Evolutionary conservation across 2,888 invertebrate species (phyloP).

Genomic region (Platycheirus rosarum): DNA sequence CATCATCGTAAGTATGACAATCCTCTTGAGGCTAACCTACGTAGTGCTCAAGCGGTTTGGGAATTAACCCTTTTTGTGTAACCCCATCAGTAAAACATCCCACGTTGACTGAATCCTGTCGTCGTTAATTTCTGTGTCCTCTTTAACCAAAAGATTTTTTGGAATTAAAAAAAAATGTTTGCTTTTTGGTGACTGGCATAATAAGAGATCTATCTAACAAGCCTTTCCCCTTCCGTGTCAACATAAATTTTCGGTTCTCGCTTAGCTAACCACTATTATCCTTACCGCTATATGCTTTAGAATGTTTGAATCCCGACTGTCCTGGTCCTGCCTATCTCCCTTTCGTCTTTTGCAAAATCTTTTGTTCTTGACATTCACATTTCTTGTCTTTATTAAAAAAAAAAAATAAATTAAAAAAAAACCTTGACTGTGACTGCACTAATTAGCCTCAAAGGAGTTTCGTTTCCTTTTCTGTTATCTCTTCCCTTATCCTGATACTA

Average conservation of each 20-base stretch:
- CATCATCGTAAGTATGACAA: slow-evolving; percentile 62
- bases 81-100: slow-evolving; percentile 37
- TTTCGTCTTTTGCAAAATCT: slow-evolving; percentile 64
- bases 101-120: slow-evolving; percentile 70
- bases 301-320: slow-evolving; percentile 49
- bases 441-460: slow-evolving; percentile 81
- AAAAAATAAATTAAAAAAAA: slow-evolving; percentile 69
- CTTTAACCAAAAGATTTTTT: slow-evolving; percentile 24
- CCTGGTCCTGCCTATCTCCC: slow-evolving; percentile 47
- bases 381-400: slow-evolving; percentile 70
- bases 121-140: slow-evolving; percentile 59
- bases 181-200: slow-evolving; percentile 40
- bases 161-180: slow-evolving; percentile 1
- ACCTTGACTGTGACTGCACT: slow-evolving; percentile 82
- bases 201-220: slow-evolving; percentile 60
- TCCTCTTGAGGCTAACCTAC: slow-evolving; percentile 37
- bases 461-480: slow-evolving; percentile 45
- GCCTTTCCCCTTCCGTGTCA: slow-evolving; percentile 13
- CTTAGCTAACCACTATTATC: slow-evolving; percentile 61
- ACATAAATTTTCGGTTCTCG: slow-evolving; percentile 19
- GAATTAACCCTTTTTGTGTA: slow-evolving; percentile 67
- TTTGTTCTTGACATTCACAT: slow-evolving; percentile 73
- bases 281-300: slow-evolving; percentile 41
- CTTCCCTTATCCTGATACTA: slow-evolving; percentile 29
- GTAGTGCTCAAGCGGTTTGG: slow-evolving; percentile 36